These are phyloP conservation scores for Ceratoteleas bidentatus DNA, from an alignment of 1,140 invertebrate genomes.

Conservation along the genomic window DNA sequence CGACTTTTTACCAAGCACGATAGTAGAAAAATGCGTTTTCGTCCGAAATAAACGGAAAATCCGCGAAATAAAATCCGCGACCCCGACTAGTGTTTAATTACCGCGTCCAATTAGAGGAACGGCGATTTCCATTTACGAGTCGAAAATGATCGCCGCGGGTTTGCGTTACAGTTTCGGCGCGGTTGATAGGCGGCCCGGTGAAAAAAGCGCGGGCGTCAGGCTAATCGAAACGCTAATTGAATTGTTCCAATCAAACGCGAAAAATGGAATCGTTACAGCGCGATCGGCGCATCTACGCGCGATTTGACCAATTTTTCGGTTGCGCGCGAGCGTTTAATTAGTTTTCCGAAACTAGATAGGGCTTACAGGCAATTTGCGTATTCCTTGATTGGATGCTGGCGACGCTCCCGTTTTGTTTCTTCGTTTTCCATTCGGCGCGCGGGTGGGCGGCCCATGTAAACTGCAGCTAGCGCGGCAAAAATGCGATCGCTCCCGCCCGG, in stretches of 20 bases:
- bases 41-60: too few species aligned
- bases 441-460: conserved; percentile 73
- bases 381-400: conserved; percentile 72
- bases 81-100: too few species aligned
- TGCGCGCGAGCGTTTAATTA: conserved; percentile 47
- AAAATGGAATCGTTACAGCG: conserved; percentile 26
- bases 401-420: conserved; percentile 63
- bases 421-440: conserved; percentile 69
- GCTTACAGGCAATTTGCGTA: conserved; percentile 60
- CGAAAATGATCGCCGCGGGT: too few species aligned
- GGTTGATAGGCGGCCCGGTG: not conserved
- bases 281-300: conserved; percentile 23
- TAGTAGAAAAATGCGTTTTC: too few species aligned
- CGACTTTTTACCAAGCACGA: too few species aligned
- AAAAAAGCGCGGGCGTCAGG: not conserved
- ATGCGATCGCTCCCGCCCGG: conserved; percentile 63
- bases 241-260: conserved; percentile 33
- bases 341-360: conserved; percentile 45
- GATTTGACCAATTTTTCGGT: conserved; percentile 45
- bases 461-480: conserved; percentile 72
- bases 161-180: too few species aligned
- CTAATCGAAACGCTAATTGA: conserved; percentile 51
- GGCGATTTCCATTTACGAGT: too few species aligned
- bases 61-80: too few species aligned
- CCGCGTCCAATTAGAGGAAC: too few species aligned